A percentile compares a stretch with the other conserved stretches of the same genome.
phyloP scores from a whole-genome alignment of 2,888 invertebrate genomes.

The Pomacea canaliculata region DNA sequence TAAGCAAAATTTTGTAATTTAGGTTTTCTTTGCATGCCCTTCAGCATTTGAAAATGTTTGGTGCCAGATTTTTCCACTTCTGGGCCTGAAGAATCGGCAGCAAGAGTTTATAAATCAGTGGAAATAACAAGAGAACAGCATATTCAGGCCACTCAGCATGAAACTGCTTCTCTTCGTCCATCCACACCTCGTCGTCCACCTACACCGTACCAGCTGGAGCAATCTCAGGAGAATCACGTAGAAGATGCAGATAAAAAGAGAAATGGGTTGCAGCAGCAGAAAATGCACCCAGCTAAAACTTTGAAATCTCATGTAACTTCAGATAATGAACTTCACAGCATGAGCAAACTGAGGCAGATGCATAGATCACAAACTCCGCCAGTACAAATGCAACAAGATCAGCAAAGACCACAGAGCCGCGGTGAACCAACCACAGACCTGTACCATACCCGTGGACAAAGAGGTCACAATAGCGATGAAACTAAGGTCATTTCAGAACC shows the following conservation, averaged over 20 bases:
- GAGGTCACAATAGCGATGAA: slow-evolving; percentile 3
- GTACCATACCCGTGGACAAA: slow-evolving; percentile 30
- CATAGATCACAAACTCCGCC: slow-evolving; percentile 15
- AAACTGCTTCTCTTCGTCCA: background rate
- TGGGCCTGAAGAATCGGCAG: background rate
- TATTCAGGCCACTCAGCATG: background rate
- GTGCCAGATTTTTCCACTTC: slow-evolving; percentile 7
- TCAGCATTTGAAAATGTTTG: background rate
- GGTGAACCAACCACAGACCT: slow-evolving; percentile 33
- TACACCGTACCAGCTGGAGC: slow-evolving; percentile 14
- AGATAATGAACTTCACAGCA: slow-evolving; percentile 3
- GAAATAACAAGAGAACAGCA: background rate
- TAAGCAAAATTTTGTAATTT: no score
- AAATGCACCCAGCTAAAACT: no score
- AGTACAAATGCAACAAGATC: slow-evolving; percentile 4
- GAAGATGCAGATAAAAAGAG: background rate
- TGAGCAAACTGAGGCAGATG: background rate
- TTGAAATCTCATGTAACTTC: background rate
- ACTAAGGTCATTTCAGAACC: background rate
- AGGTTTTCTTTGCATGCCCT: no score
- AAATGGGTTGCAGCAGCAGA: background rate
- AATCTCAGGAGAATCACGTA: slow-evolving; percentile 11
- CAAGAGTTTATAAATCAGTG: background rate
- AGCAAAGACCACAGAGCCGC: slow-evolving; percentile 33
- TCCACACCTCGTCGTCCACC: slow-evolving; percentile 12